Conservation (phyloP, 2,113 vertebrate species). For the Gallinago undulata region DNA sequence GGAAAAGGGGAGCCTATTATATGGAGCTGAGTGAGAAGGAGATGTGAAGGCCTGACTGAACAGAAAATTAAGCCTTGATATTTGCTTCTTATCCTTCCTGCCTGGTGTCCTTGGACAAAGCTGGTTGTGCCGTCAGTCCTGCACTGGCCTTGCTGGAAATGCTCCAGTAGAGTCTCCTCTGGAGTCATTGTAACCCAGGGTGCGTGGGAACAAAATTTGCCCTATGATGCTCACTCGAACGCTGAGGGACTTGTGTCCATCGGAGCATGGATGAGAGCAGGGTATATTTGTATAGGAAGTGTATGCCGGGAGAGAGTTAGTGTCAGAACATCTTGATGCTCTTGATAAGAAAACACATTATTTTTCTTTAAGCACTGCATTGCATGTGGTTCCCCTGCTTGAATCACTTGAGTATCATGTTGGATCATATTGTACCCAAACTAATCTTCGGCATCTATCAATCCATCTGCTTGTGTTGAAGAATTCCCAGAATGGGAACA, state of each 20-base stretch:
- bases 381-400: not conserved
- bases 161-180: not conserved
- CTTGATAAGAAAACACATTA: not conserved
- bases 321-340: not conserved
- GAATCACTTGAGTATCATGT: not conserved
- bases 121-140: fast-evolving
- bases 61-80: not conserved
- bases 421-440: not conserved
- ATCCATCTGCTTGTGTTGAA: not conserved
- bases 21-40: not conserved
- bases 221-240: not conserved
- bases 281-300: not conserved
- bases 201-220: not conserved
- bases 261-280: not conserved
- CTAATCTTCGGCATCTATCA: not conserved
- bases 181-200: not conserved
- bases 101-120: not conserved
- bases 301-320: not conserved
- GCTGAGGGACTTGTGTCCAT: not conserved
- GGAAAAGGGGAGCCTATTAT: not conserved
- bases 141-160: not conserved
- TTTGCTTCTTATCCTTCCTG: not conserved
- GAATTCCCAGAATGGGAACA: not conserved
- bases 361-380: not conserved
- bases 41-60: not conserved